phyloP scores from a whole-genome alignment of 2,113 vertebrate species.

The Alces alces region DNA sequence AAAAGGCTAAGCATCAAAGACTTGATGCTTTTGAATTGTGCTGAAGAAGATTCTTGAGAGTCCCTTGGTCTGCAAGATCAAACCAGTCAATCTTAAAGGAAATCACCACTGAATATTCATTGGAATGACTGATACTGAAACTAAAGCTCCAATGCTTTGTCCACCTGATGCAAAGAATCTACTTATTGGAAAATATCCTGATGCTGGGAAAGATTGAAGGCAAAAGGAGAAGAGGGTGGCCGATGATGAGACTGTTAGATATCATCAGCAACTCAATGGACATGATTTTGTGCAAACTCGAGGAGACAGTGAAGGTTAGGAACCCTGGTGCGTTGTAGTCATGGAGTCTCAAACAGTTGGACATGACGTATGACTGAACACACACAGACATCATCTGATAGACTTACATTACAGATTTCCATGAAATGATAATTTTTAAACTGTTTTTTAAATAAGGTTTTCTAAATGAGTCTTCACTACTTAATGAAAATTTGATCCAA shows the following conservation, averaged over 20 bases:
- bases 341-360: background rate
- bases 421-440: background rate
- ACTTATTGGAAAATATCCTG: background rate
- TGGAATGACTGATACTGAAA: background rate
- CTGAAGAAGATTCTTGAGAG: background rate
- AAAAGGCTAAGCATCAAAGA: background rate
- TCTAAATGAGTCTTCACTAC: background rate
- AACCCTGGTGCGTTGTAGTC: rapidly evolving
- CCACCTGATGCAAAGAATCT: background rate
- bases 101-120: background rate
- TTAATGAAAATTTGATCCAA: background rate
- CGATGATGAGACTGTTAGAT: background rate
- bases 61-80: background rate
- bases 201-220: background rate
- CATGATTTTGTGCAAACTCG: background rate
- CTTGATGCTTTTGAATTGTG: background rate
- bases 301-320: background rate
- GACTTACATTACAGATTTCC: background rate
- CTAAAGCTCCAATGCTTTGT: background rate
- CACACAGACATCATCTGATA: background rate
- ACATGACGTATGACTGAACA: background rate
- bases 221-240: background rate
- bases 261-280: background rate
- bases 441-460: background rate
- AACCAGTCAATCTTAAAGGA: background rate